Base-by-base conservation (phyloP, 2,113 vertebrate species). In the Bombycilla garrulus region DNA sequence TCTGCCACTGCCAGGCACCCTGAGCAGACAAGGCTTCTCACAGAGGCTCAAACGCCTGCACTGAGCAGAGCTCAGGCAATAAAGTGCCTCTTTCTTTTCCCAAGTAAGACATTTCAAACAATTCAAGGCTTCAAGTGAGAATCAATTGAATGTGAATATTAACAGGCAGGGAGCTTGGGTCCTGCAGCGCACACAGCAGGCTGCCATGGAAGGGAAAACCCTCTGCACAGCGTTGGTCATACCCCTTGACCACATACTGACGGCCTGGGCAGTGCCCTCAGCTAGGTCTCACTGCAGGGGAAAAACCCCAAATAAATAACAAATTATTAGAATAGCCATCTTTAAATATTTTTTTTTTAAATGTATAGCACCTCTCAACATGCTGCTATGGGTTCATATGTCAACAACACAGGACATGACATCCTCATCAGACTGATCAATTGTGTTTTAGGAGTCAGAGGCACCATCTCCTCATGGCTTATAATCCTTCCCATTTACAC, bases 301-400 rank as follows among this genome's bases (percentile, higher is more conserved):
- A 9, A 64, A 48, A 3, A 0, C 0, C 14, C 6, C 15, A 25
- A 54, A n/a, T 11, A 64, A 57, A 83, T 21, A 61, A 31, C 1
- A 48, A 45, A 22, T 38, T 5, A 76, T 35, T 18, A 62, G 11
- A 87, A 71, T 2, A 84, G 9, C 7, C 15, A 33, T 35, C n/a
- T 38, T 56, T 33, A 81, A 72, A 65, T 42, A 8, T 4, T 5
- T 50, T 48, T 24, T 24, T 28, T 5, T 42, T 73, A 72, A 66
- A 4, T 2, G 8, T 62, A 69, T 33, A 20, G 21, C 8, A 40
- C 4, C 21, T 48, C 42, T 62, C 17, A 66, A 9, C 10, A 2
- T 17, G 9, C 33, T 76, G 23, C 31, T 69, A 0, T 11, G 58
- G 15, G 44, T 28, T 81, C n/a, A 24, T 21, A n/a, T 5, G 31